Evolutionary conservation across 1,140 invertebrate genomes (phyloP).

Genomic region (Neuroterus valhalla): DNA sequence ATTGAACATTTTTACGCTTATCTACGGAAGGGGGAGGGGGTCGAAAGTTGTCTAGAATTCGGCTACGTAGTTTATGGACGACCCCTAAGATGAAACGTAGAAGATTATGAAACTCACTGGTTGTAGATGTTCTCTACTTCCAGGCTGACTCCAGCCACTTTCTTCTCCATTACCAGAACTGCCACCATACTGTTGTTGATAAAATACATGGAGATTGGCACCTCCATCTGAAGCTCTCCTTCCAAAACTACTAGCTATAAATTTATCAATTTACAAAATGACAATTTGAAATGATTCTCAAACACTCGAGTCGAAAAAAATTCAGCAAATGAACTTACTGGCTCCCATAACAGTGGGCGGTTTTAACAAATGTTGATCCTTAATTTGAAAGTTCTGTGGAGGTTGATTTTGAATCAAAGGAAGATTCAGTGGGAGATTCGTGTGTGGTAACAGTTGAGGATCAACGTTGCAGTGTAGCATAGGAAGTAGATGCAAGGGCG

Average conservation of each 20-base stretch:
- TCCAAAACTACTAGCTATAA: constrained; percentile 85
- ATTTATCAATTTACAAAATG: not conserved
- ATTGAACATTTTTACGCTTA: no score
- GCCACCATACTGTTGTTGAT: constrained; percentile 75
- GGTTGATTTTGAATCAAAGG: constrained; percentile 85
- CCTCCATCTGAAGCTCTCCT: constrained; percentile 96
- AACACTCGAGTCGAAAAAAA: constrained; percentile 8
- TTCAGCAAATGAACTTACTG: constrained; percentile 76
- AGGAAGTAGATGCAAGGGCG: constrained; percentile 63
- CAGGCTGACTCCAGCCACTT: constrained; percentile 79
- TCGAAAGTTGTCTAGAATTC: no score
- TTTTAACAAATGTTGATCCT: constrained; percentile 95
- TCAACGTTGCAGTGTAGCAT: constrained; percentile 67
- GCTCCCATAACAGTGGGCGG: constrained; percentile 92
- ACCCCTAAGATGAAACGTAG: no score
- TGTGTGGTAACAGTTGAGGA: constrained; percentile 76
- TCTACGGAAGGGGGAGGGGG: no score
- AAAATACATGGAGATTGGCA: constrained; percentile 90
- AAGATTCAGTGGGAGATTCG: constrained; percentile 84
- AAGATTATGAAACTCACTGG: constrained; percentile 60
- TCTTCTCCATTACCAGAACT: constrained; percentile 72
- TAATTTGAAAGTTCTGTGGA: constrained; percentile 90
- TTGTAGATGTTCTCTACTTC: constrained; percentile 79
- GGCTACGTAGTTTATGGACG: no score
- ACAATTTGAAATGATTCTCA: no score